phyloP scores from a whole-genome alignment of 2,797 vertebrate genomes.

The Periparus ater region DNA sequence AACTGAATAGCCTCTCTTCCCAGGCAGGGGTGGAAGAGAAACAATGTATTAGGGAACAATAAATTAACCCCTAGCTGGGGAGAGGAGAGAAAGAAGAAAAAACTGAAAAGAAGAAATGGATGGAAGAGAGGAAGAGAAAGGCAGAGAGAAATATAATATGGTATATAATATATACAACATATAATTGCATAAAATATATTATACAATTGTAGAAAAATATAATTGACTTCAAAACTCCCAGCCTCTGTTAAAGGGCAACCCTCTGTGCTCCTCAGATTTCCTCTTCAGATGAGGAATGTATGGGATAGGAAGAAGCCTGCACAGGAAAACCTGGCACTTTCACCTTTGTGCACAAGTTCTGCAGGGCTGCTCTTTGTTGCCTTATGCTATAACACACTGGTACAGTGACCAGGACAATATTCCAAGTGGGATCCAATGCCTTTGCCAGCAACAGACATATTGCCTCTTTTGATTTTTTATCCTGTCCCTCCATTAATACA shows the following conservation, averaged over 20 bases:
- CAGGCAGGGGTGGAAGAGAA: neutral
- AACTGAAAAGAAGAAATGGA: neutral
- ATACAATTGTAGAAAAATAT: neutral
- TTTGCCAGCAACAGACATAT: slow-evolving; percentile 2
- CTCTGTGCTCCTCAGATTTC: neutral
- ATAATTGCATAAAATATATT: neutral
- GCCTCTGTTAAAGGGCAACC: neutral
- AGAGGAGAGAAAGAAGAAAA: neutral
- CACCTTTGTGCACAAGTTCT: neutral
- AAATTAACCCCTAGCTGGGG: neutral
- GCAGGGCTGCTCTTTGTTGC: neutral
- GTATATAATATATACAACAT: neutral
- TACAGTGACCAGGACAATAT: neutral
- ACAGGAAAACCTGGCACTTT: neutral
- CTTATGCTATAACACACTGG: neutral
- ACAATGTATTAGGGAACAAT: neutral
- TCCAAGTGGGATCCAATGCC: slow-evolving; percentile 2
- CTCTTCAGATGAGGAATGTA: neutral
- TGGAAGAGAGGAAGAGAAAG: neutral
- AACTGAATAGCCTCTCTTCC: neutral
- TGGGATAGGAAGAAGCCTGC: neutral
- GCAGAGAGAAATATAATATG: neutral
- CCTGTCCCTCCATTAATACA: neutral
- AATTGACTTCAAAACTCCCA: neutral
- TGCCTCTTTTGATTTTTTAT: neutral